phyloP scores from a whole-genome alignment of 92 coral and sea anemone species.

The Hydrozoanthus gracilis region DNA sequence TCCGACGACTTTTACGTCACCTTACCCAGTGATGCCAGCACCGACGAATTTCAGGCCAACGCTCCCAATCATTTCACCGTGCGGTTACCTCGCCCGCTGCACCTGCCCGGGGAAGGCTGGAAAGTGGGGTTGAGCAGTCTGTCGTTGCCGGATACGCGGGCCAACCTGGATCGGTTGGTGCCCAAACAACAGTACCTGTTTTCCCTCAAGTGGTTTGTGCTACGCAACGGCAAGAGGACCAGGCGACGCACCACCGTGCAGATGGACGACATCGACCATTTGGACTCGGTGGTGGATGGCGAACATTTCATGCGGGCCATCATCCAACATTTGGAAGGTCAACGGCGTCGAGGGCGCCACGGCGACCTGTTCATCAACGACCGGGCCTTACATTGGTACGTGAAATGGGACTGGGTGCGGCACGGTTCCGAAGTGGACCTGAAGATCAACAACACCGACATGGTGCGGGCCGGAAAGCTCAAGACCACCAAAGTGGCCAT shows the following conservation, averaged over 20 bases:
- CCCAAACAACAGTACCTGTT: conserved; percentile 41
- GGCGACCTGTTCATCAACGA: conserved; percentile 33
- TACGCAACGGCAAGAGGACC: conserved; percentile 11
- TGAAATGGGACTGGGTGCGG: conserved; percentile 57
- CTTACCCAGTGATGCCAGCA: conserved; percentile 53
- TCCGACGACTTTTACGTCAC: conserved; percentile 32
- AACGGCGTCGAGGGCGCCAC: conserved; percentile 47
- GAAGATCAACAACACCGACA: conserved; percentile 28
- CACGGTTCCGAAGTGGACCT: conserved; percentile 51
- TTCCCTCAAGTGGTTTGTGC: background rate
- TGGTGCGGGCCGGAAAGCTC: conserved; percentile 30
- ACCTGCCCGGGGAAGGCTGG: too few relatives aligned
- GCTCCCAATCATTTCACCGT: conserved; percentile 46
- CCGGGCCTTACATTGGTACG: conserved; percentile 35
- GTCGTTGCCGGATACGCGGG: too few relatives aligned
- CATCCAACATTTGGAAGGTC: conserved; percentile 30
- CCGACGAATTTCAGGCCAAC: conserved; percentile 38
- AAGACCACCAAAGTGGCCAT: conserved; percentile 33
- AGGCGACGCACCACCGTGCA: conserved; percentile 13
- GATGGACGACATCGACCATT: conserved; percentile 54
- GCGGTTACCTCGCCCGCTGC: too few relatives aligned
- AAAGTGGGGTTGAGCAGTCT: too few relatives aligned
- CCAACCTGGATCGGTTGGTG: too few relatives aligned
- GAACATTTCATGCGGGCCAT: conserved; percentile 58
- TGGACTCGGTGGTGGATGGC: too few relatives aligned